Evolutionary conservation across 2,888 invertebrate species (phyloP).

Genomic region (Lycophotia porphyrea): DNA sequence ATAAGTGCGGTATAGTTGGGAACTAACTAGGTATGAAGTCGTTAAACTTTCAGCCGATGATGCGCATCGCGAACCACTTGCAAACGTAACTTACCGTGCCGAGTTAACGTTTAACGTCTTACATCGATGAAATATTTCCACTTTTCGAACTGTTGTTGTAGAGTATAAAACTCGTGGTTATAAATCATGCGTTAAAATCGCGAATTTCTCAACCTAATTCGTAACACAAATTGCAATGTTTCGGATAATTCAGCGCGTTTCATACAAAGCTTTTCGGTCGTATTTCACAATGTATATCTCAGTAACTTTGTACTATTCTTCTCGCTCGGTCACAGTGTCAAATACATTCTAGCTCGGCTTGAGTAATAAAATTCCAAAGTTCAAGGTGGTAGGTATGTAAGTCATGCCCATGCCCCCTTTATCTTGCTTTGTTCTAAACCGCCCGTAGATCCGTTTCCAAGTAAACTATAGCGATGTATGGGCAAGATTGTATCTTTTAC

Average conservation of each 20-base stretch:
- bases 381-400: constrained; percentile 68
- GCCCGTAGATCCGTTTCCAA: constrained; percentile 57
- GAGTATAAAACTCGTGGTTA: constrained; percentile 6
- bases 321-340: constrained; percentile 44
- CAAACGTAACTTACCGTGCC: constrained; percentile 60
- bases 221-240: constrained; percentile 23
- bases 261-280: constrained; percentile 6
- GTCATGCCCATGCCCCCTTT: constrained; percentile 62
- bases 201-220: constrained; percentile 41
- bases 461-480: constrained; percentile 60
- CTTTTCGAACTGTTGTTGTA: constrained; percentile 44
- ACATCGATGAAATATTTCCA: constrained; percentile 54
- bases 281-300: constrained; percentile 35
- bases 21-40: constrained; percentile 76
- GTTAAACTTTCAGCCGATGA: constrained; percentile 80
- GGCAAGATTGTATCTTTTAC: constrained; percentile 56
- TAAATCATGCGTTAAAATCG: constrained; percentile 27
- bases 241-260: constrained; percentile 22
- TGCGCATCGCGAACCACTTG: constrained; percentile 70
- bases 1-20: constrained; percentile 68
- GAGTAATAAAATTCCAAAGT: constrained; percentile 65
- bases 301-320: constrained; percentile 40
- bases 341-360: constrained; percentile 59
- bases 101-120: constrained; percentile 55
- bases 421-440: constrained; percentile 63